Conservation (phyloP, 1,140 invertebrate genomes). For the Zaprionus inermis region DNA sequence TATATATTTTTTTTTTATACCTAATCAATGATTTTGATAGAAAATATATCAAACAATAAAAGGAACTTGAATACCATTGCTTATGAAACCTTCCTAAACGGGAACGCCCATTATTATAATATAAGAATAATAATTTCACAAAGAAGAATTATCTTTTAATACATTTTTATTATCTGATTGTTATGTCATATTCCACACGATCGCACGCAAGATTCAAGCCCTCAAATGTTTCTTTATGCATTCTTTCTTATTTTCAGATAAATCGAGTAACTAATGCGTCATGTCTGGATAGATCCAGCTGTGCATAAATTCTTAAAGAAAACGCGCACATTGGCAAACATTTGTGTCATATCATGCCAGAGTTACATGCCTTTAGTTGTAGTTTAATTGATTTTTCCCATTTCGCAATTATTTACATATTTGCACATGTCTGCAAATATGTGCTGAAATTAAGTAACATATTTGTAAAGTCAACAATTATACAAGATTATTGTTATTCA, state of each 20-base stretch:
- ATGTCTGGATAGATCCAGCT: background rate
- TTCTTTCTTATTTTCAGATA: background rate
- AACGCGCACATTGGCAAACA: background rate
- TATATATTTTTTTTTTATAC: too few species aligned
- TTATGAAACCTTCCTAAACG: too few species aligned
- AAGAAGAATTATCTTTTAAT: too few species aligned
- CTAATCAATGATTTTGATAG: too few species aligned
- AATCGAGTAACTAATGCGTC: background rate
- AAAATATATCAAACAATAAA: too few species aligned
- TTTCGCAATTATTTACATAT: slow-evolving; percentile 3
- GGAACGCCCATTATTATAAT: too few species aligned
- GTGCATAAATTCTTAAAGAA: background rate
- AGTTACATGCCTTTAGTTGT: slow-evolving; percentile 1
- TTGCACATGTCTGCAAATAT: slow-evolving; percentile 6
- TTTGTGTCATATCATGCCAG: background rate
- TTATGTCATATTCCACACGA: too few species aligned
- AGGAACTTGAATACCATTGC: too few species aligned
- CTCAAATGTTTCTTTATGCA: too few species aligned
- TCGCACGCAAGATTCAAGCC: too few species aligned
- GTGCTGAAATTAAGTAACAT: background rate
- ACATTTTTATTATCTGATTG: too few species aligned
- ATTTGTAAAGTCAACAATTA: background rate
- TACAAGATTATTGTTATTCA: background rate
- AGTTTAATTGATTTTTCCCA: slow-evolving; percentile 6
- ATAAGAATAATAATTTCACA: too few species aligned